Conservation (phyloP, 1,140 invertebrate species). For the Pseudomyrmex cubaensis region DNA sequence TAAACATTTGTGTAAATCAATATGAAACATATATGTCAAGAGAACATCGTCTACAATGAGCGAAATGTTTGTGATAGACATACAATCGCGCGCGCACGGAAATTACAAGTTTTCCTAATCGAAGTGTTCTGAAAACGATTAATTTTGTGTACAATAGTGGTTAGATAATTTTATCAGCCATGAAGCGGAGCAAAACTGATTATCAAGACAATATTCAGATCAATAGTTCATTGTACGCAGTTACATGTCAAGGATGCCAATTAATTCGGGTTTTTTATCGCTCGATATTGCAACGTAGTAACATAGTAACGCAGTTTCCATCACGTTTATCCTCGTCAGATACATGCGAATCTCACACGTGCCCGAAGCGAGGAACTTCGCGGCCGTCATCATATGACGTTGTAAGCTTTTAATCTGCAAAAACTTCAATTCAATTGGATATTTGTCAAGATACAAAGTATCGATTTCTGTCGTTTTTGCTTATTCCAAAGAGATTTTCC, state of each 20-base stretch:
- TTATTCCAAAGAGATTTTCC: too few relatives aligned
- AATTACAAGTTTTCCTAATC: neutral
- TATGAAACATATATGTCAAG: neutral
- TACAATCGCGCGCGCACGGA: neutral
- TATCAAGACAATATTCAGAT: neutral
- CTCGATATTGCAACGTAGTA: neutral
- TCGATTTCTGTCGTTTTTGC: too few relatives aligned
- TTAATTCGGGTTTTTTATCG: conserved; percentile 11
- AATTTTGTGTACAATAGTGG: neutral
- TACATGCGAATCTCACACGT: neutral
- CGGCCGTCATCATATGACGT: neutral
- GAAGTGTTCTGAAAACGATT: neutral
- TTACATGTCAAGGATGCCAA: conserved; percentile 35
- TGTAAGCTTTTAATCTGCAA: neutral
- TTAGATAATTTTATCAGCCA: neutral
- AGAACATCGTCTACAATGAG: too few relatives aligned
- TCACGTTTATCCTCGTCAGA: neutral
- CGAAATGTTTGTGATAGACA: neutral
- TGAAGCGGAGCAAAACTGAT: neutral
- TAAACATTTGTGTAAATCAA: conserved; percentile 24
- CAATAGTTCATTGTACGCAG: conserved; percentile 22
- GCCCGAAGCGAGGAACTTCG: conserved; percentile 8
- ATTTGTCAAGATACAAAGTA: too few relatives aligned
- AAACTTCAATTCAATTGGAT: neutral
- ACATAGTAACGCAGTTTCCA: neutral